phyloP scores from a whole-genome alignment of 2,888 invertebrate species.

The Panzeria rudis region DNA sequence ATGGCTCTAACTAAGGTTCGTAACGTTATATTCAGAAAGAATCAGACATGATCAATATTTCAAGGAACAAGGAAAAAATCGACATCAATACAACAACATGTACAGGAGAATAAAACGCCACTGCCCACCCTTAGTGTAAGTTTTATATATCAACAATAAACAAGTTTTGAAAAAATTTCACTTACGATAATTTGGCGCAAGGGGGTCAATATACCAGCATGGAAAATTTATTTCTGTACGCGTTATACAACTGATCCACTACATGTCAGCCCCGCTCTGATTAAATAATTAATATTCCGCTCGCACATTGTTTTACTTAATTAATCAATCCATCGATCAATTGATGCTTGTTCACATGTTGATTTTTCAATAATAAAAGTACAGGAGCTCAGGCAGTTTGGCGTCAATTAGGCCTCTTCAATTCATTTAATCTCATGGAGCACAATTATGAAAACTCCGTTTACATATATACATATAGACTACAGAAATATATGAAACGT shows the following conservation, averaged over 20 bases:
- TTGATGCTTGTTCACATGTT: constrained; percentile 38
- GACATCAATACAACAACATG: too few relatives aligned
- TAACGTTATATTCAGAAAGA: too few relatives aligned
- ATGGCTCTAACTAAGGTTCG: too few relatives aligned
- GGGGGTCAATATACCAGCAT: neutral
- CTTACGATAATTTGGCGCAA: neutral
- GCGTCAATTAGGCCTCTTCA: constrained; percentile 33
- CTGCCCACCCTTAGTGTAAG: too few relatives aligned
- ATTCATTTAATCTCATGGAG: constrained; percentile 44
- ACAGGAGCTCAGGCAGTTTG: constrained; percentile 38
- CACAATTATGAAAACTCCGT: constrained; percentile 34
- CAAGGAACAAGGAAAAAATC: too few relatives aligned
- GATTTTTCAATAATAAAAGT: constrained; percentile 9
- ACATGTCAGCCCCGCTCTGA: constrained; percentile 35
- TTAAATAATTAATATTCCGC: constrained; percentile 38
- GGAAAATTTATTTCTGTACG: neutral
- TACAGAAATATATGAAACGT: too few relatives aligned
- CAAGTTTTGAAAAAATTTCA: too few relatives aligned
- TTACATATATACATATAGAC: neutral
- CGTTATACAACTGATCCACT: constrained; percentile 1
- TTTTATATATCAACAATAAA: too few relatives aligned
- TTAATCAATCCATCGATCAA: constrained; percentile 47
- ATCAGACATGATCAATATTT: too few relatives aligned
- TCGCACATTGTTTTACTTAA: constrained; percentile 11
- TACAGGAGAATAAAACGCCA: too few relatives aligned